These are phyloP conservation scores for Natrix natrix DNA, from an alignment of 2,797 vertebrate genomes.

Conservation along the genomic window DNA sequence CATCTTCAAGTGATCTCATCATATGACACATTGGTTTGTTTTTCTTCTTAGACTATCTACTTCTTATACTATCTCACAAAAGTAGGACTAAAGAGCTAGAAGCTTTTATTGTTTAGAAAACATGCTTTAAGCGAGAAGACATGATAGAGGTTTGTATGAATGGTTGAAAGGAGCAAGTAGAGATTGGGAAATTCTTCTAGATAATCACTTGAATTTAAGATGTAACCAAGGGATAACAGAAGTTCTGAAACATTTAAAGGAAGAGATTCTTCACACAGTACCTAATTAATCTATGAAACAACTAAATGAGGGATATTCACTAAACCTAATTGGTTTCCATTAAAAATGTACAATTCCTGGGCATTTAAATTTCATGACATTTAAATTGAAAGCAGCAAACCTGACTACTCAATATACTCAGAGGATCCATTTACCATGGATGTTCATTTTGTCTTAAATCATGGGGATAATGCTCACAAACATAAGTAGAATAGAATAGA, in stretches of 20 bases:
- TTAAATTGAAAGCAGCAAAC: neutral
- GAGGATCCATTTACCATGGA: neutral
- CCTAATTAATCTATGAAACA: neutral
- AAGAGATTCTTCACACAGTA: neutral
- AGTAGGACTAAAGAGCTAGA: neutral
- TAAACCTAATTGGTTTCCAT: neutral
- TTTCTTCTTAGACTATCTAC: neutral
- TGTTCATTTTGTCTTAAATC: neutral
- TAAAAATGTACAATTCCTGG: neutral
- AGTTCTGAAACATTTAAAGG: neutral
- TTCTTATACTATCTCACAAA: neutral
- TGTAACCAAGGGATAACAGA: neutral
- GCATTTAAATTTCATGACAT: neutral
- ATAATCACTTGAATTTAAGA: neutral
- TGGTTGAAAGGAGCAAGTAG: neutral
- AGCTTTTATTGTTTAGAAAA: neutral
- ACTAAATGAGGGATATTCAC: neutral
- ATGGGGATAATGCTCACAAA: neutral
- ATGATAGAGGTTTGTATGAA: neutral
- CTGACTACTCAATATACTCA: neutral
- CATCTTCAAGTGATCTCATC: neutral
- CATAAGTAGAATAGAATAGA: neutral
- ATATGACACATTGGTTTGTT: constrained; percentile 3
- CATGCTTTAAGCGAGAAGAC: constrained; percentile 1
- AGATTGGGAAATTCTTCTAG: constrained; percentile 12